A percentile compares a stretch with the other conserved stretches of the same genome.
Conservation (phyloP, 1,140 invertebrate species). For the Chionoecetes opilio region DNA sequence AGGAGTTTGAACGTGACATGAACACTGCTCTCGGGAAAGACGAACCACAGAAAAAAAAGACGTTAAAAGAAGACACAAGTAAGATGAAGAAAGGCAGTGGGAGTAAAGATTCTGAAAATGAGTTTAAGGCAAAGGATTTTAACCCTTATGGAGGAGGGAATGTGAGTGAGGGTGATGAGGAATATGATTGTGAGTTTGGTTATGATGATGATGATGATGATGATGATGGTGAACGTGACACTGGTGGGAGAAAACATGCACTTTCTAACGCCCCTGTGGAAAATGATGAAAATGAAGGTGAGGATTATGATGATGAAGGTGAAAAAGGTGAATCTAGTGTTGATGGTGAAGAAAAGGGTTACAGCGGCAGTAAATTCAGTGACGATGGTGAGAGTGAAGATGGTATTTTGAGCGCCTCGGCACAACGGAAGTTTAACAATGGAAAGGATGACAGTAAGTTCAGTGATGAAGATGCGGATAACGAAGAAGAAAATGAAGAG, state of each 20-base stretch:
- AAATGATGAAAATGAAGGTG: neutral
- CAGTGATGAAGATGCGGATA: neutral
- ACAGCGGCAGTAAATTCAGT: neutral
- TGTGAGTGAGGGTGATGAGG: slow-evolving; percentile 10
- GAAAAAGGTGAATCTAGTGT: neutral
- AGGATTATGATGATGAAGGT: neutral
- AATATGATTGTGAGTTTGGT: neutral
- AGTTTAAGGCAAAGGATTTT: neutral
- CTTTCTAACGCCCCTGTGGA: neutral
- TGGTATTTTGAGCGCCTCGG: too few relatives aligned
- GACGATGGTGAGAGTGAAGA: slow-evolving; percentile 49
- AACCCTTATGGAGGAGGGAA: neutral
- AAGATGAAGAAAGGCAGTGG: neutral
- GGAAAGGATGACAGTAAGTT: neutral
- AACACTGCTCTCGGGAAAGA: neutral
- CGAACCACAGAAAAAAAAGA: too few relatives aligned
- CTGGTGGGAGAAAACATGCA: neutral
- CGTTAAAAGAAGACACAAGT: neutral
- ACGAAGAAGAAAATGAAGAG: neutral
- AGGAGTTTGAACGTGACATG: slow-evolving; percentile 60
- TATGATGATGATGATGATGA: neutral
- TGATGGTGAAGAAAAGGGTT: neutral
- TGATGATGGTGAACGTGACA: slow-evolving; percentile 15
- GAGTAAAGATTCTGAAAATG: neutral
- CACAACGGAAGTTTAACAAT: too few relatives aligned